Evolutionary conservation across 2,888 invertebrate genomes (phyloP), one percentile per base, ranked within the genome.

Genomic region (Galerucella calmariensis): DNA sequence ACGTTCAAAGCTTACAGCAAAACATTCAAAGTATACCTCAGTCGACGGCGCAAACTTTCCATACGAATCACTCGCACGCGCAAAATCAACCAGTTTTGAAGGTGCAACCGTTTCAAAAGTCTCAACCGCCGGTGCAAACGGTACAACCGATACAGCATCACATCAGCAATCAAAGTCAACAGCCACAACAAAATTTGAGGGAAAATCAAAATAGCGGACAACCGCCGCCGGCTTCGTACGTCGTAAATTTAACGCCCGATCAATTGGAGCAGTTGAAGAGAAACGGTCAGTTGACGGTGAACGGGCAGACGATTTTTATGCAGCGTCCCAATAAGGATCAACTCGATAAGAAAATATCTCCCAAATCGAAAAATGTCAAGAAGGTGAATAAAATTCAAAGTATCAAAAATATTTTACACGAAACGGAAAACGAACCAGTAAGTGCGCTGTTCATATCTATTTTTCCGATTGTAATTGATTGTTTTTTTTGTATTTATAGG

Each of bases 241-340:
- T 87, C n/a, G 87, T 87, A 9, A 88, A 88, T 79, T 80, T 88
- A 69, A 87, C 88, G 9, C 87, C 87, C 1, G 88, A 88, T 41
- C 88, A 88, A 75, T 76, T 88, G 69, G 88, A 88, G 75, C 86
- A 86, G 75, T 79, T 88, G 72, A 88, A 88, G 78, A 79, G 87
- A 2, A 87, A 87, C 70, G 87, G 88, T 14, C 88, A 88, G 75
- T 78, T 88, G 61, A 87, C 87, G 1, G 87, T 88, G 1, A 88
- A 88, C 73, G 88, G 88, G 11, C 88, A 88, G 76, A 88, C 88
- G 1, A 87, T 88, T 16, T 88, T 86, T 72, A 87, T 88, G 87
- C 87, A 87, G 75, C 80, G 87, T 44, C 84, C 86, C 20, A 86
- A 83, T 76, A 83, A 81, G 62, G 79, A 81, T 24, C 80, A 81